These are phyloP conservation scores for Lomographa bimaculata DNA, from an alignment of 2,888 invertebrate species.

Conservation along the genomic window DNA sequence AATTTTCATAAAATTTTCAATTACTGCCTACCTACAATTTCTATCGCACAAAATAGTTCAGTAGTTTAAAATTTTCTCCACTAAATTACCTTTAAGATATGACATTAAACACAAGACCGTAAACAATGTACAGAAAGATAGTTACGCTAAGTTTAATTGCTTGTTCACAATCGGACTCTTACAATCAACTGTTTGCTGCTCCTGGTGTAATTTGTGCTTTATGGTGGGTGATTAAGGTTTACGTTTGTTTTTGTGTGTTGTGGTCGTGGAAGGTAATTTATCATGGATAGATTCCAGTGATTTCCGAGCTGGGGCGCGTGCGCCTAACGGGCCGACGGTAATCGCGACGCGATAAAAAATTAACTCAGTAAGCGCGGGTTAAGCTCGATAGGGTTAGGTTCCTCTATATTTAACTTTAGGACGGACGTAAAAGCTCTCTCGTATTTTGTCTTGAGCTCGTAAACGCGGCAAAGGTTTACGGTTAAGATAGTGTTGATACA, in stretches of 20 bases:
- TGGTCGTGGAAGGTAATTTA: conserved; percentile 40
- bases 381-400: conserved; percentile 20
- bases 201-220: conserved; percentile 24
- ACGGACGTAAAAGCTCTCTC: conserved; percentile 4
- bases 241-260: conserved; percentile 25
- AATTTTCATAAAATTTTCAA: no score
- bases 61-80: conserved; percentile 21
- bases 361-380: conserved; percentile 22
- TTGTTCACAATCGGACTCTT: conserved; percentile 36
- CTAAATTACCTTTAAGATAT: conserved; percentile 30
- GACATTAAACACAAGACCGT: conserved; percentile 30
- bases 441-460: conserved; percentile 3
- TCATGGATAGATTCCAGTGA: conserved; percentile 50
- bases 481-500: neutral
- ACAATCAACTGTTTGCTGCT: conserved; percentile 24
- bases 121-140: conserved; percentile 35
- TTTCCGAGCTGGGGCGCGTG: conserved; percentile 51
- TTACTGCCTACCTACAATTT: no score
- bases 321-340: conserved; percentile 70
- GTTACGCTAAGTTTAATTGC: conserved; percentile 39
- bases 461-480: conserved; percentile 1
- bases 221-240: conserved; percentile 30
- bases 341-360: conserved; percentile 70
- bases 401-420: conserved; percentile 17
- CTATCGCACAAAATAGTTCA: no score